Base-by-base conservation (phyloP, 23 tunicate species). In the Aplidium turbinatum region DNA sequence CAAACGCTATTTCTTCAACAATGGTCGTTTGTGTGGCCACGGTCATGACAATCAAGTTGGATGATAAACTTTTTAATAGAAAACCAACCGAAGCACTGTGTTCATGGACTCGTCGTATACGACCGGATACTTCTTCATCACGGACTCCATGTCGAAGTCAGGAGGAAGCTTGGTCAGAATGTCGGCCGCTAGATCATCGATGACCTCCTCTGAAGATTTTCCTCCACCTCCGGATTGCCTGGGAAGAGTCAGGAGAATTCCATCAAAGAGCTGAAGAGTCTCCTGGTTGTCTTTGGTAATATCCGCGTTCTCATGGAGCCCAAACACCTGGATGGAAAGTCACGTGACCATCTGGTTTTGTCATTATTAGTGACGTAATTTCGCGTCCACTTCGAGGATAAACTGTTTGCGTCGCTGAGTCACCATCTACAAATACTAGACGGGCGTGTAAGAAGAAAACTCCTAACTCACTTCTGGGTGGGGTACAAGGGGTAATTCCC, bases 261-360 rank as follows among this genome's bases (percentile, higher is more conserved):
- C 87, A 52, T 94, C 99, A 30, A 94, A 87, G 0, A 94, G 90
- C 68, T 94, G 92, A 18, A 31, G 79, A 3, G 99, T 94, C 47
- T 94, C 99, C 24, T 82, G 81, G 63, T 94, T 82, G 79, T 94
- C 94, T 55, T 87, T 86, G 64, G 99, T 81, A 56, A 94, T 94
- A 75, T 94, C 99, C 2, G 99, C 99, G 48, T 94, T 94, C 71
- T 87, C 95, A 66, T 94, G 99, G 6, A 94, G 85, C 23, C 99
- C 99, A 52, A 94, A 94, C 23, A 94, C 99, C 97, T 91, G 46
- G 48, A 24, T 11, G 48, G 38, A 28, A 61, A 32, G n/a, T n/a
- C n/a, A n/a, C n/a, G n/a, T n/a, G n/a, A n/a, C n/a, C n/a, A n/a
- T n/a, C n/a, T n/a, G n/a, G n/a, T n/a, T n/a, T n/a, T n/a, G n/a